A percentile compares a stretch with the other conserved stretches of the same genome.
These are phyloP conservation scores for Neria commutata DNA, from an alignment of 2,888 invertebrate species.

Conservation along the genomic window DNA sequence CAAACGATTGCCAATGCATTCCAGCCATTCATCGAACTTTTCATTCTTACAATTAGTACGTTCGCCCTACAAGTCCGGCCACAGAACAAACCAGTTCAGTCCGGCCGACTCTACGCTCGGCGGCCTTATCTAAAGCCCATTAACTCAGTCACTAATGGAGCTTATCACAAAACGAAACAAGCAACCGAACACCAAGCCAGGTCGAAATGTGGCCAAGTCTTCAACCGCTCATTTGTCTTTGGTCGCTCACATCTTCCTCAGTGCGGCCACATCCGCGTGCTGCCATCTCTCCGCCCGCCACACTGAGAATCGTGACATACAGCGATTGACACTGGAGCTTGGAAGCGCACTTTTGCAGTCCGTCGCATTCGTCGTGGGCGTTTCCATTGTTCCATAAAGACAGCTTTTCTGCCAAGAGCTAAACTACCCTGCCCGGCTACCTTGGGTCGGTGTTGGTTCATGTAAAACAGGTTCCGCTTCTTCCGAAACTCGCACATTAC, in stretches of 20 bases:
- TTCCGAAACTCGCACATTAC: not conserved
- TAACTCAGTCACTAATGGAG: conserved; percentile 62
- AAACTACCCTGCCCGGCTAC: not conserved
- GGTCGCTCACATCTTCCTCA: not conserved
- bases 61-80: not conserved
- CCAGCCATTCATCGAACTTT: not conserved
- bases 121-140: conserved; percentile 42
- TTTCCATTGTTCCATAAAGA: not conserved
- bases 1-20: not conserved
- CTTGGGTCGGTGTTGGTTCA: not conserved
- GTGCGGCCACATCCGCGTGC: not conserved
- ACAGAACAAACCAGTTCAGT: not conserved
- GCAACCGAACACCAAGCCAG: conserved; percentile 43
- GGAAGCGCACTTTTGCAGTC: no score
- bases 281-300: not conserved
- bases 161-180: conserved; percentile 59
- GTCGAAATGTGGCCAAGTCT: conserved; percentile 32
- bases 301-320: not conserved
- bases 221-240: not conserved
- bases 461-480: not conserved
- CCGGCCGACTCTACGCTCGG: not conserved
- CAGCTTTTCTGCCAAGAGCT: not conserved
- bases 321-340: not conserved
- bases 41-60: not conserved
- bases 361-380: not conserved